Conservation (phyloP, 2,797 vertebrate species). For the Centropyge bicolor region DNA sequence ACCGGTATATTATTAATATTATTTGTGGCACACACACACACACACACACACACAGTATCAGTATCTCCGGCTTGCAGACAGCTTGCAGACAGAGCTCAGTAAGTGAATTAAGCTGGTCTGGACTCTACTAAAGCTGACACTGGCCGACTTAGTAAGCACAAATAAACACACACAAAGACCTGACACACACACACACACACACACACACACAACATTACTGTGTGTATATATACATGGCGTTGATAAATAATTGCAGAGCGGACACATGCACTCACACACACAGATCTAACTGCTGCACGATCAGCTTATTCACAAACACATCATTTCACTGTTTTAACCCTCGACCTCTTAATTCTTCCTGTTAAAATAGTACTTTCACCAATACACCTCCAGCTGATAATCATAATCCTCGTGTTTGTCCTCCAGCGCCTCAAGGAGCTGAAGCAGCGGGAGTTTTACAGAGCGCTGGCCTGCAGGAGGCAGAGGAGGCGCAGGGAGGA, state of each 20-base stretch:
- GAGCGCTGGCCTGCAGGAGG: conserved; percentile 78
- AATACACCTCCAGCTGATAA: too few species aligned
- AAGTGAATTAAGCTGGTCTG: conserved; percentile 79
- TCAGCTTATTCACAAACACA: not conserved
- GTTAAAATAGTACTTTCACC: not conserved
- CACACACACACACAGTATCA: conserved; percentile 56
- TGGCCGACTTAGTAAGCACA: conserved; percentile 57
- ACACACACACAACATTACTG: conserved; percentile 13
- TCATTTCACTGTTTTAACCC: not conserved
- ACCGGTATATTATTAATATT: conserved; percentile 62
- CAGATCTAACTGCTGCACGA: conserved; percentile 1
- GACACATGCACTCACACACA: conserved; percentile 13
- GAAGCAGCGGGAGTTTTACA: conserved; percentile 81
- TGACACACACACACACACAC: conserved; percentile 1
- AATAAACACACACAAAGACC: conserved; percentile 32
- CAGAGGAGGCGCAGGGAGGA: conserved; percentile 76
- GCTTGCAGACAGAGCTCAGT: conserved; percentile 73
- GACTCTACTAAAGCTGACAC: conserved; percentile 73
- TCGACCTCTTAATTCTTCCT: conserved; percentile 16
- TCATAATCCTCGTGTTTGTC: not conserved
- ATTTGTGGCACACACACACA: conserved; percentile 53
- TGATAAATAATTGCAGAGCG: conserved; percentile 35
- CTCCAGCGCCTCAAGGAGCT: conserved; percentile 81
- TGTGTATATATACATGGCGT: too few species aligned
- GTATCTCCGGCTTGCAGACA: conserved; percentile 71